Evolutionary conservation across 2,888 invertebrate genomes (phyloP).

Genomic region (Aphodius granarius): DNA sequence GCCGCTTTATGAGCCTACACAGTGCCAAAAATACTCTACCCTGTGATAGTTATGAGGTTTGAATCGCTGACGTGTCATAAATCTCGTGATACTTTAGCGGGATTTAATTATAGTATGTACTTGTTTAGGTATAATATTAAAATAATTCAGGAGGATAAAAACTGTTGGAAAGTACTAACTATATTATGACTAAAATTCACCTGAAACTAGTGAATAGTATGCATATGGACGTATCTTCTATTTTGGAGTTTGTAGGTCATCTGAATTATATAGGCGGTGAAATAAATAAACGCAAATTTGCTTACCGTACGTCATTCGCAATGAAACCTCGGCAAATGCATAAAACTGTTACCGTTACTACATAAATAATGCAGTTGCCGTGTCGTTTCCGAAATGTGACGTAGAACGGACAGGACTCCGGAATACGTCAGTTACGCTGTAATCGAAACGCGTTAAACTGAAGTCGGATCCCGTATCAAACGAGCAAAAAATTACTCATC

Average conservation of each 20-base stretch:
- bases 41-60: neutral
- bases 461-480: neutral
- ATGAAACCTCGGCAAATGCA: constrained; percentile 22
- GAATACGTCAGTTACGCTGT: neutral
- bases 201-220: neutral
- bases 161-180: too few species aligned
- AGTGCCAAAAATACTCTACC: neutral
- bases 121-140: too few species aligned
- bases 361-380: constrained; percentile 27
- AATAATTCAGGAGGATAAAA: too few species aligned
- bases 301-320: constrained; percentile 20
- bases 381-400: constrained; percentile 23
- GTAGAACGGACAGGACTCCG: constrained; percentile 17
- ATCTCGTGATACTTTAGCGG: neutral
- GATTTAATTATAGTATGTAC: too few species aligned
- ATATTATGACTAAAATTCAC: too few species aligned
- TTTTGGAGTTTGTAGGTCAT: constrained; percentile 15
- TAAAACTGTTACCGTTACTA: constrained; percentile 23
- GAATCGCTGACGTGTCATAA: neutral
- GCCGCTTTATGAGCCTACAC: neutral
- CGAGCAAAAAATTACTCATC: neutral
- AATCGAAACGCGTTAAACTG: neutral
- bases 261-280: constrained; percentile 19
- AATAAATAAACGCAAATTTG: constrained; percentile 24
- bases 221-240: neutral